phyloP scores from a whole-genome alignment of 2,888 invertebrate species.

The Aphelenchoides bicaudatus region DNA sequence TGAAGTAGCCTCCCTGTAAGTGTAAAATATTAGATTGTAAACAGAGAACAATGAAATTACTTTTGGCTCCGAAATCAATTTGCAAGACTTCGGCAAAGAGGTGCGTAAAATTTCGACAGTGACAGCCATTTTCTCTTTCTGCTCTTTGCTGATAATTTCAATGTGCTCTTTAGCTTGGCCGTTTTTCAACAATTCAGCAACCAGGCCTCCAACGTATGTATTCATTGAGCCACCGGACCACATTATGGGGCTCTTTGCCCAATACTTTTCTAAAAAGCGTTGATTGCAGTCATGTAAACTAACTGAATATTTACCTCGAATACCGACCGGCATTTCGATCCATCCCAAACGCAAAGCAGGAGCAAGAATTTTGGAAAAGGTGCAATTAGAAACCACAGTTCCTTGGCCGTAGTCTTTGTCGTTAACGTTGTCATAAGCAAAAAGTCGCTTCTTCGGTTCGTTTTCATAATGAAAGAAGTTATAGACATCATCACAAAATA shows the following conservation, averaged over 20 bases:
- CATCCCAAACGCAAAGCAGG: constrained; percentile 70
- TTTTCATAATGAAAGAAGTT: constrained; percentile 64
- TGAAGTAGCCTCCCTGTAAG: constrained; percentile 66
- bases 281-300: constrained; percentile 14
- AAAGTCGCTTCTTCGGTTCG: constrained; percentile 65
- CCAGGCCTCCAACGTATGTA: constrained; percentile 67
- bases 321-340: constrained; percentile 66
- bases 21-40: neutral
- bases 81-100: constrained; percentile 25
- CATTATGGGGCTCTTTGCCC: constrained; percentile 61
- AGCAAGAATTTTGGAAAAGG: constrained; percentile 70
- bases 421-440: constrained; percentile 65
- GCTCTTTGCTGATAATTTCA: constrained; percentile 28
- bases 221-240: constrained; percentile 69
- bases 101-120: constrained; percentile 22
- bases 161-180: constrained; percentile 63
- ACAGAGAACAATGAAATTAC: constrained; percentile 23
- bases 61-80: constrained; percentile 24
- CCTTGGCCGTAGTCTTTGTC: constrained; percentile 62
- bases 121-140: constrained; percentile 25
- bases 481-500: constrained; percentile 70
- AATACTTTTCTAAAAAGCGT: constrained; percentile 14
- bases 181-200: constrained; percentile 62
- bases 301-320: constrained; percentile 36
- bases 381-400: constrained; percentile 69